These are phyloP conservation scores for Carettochelys insculpta DNA, from an alignment of 2,113 vertebrate genomes.

Conservation along the genomic window DNA sequence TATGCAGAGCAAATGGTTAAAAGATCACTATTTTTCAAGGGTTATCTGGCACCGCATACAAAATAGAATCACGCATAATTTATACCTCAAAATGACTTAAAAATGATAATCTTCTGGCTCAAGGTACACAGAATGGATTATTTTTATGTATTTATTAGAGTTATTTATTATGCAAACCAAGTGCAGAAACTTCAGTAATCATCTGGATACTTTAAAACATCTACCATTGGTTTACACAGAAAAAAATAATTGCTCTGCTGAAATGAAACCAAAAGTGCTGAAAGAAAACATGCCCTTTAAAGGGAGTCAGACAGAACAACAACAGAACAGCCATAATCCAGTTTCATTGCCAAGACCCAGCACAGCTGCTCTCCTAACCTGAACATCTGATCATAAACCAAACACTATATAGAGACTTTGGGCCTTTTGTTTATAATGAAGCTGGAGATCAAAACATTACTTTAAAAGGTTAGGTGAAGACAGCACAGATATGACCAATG, in stretches of 20 bases:
- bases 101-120: not conserved
- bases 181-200: not conserved
- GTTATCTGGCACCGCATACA: not conserved
- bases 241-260: not conserved
- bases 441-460: not conserved
- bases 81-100: conserved; percentile 10
- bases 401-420: not conserved
- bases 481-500: not conserved
- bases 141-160: not conserved
- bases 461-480: not conserved
- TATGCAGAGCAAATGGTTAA: not conserved
- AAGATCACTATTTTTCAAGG: not conserved
- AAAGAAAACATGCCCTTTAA: not conserved
- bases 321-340: not conserved
- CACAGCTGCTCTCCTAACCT: not conserved
- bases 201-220: not conserved
- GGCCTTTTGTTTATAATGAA: not conserved
- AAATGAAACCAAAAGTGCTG: not conserved
- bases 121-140: not conserved
- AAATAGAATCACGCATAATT: not conserved
- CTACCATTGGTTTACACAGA: not conserved
- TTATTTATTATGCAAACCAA: not conserved
- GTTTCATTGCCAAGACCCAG: not conserved
- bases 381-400: not conserved
- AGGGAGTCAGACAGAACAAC: not conserved